phyloP scores from a whole-genome alignment of 2,113 vertebrate species.

The Galemys pyrenaicus region DNA sequence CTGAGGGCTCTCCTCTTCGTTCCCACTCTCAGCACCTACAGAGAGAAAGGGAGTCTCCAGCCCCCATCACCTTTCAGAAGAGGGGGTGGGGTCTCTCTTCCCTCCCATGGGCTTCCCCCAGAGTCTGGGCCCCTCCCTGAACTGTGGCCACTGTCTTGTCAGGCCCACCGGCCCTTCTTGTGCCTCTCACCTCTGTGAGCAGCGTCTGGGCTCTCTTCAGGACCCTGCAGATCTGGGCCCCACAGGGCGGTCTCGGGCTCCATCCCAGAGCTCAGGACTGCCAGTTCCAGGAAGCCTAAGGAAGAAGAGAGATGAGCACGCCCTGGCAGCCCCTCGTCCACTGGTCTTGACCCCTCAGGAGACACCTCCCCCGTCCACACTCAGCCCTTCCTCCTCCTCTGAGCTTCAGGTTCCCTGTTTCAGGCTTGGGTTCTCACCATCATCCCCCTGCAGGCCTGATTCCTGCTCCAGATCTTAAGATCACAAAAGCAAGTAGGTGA shows the following conservation, averaged over 20 bases:
- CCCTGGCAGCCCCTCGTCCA: background rate
- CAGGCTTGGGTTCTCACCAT: background rate
- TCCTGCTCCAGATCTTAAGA: constrained; percentile 52
- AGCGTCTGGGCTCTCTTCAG: constrained; percentile 58
- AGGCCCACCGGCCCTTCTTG: constrained; percentile 16
- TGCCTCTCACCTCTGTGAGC: constrained; percentile 74
- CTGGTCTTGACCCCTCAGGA: background rate
- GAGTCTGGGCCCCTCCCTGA: constrained; percentile 64
- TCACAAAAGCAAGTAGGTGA: constrained; percentile 39
- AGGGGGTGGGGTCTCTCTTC: constrained; percentile 19
- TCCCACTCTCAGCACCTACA: constrained; percentile 75
- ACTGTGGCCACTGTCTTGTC: background rate
- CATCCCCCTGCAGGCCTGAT: background rate
- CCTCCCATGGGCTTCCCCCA: constrained; percentile 36
- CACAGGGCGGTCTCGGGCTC: constrained; percentile 76
- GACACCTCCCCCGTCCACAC: background rate
- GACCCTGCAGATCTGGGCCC: constrained; percentile 72
- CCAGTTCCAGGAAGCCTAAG: constrained; percentile 58
- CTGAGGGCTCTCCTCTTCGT: constrained; percentile 67
- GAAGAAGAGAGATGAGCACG: background rate
- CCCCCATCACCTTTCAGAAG: constrained; percentile 64
- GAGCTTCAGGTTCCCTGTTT: background rate
- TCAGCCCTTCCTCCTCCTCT: background rate
- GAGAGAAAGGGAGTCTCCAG: constrained; percentile 78
- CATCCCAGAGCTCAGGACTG: constrained; percentile 70